Evolutionary conservation across 2,888 invertebrate genomes (phyloP), one percentile per base, ranked within the genome.

Genomic region (Spisula solida): DNA sequence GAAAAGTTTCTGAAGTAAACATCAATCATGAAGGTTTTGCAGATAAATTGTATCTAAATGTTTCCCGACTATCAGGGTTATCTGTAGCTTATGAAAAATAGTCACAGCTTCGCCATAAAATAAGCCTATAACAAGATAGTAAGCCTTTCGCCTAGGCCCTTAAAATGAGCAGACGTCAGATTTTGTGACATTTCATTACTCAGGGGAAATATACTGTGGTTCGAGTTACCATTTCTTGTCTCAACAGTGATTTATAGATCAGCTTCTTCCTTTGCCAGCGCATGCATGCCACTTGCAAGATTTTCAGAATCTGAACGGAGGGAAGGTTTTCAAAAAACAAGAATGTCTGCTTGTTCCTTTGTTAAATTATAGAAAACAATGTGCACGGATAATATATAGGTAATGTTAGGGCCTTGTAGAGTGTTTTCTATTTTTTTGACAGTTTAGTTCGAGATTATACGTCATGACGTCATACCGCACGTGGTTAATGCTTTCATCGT

Each of bases 1-100:
- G 86, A 83, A 86, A 88, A 90, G 79, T 89, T 85, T 88, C 88
- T 81, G 85, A 82, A 80, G 75, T 29, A 70, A 34, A 60, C 89
- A 91, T 92, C 85, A 82, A 92, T 92, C 92, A 92, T 81, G 55
- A 31, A 47, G 34, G 87, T 70, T 51, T 88, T 88, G 56, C 47
- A 86, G 92, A 92, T 92, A 92, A 90, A 34, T 85, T 88, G 85
- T 92, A 92, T 92, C 92, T 92, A 87, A 92, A 92, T 91, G 92
- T 85, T 91, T 85, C 55, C n/a, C 34, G 82, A 80, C 78, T 90
- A 90, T 89, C 89, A 48, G 48, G 90, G 88, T 90, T 92, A 92
- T 92, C 92, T 84, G 20, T 60, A 55, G 82, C 66, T 91, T 92
- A 92, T 92, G 92, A 92, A 92, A 91, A 92, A 92, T 92, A 89